Conservation (phyloP, 2,797 vertebrate species). For the Ptychadena robeensis region DNA sequence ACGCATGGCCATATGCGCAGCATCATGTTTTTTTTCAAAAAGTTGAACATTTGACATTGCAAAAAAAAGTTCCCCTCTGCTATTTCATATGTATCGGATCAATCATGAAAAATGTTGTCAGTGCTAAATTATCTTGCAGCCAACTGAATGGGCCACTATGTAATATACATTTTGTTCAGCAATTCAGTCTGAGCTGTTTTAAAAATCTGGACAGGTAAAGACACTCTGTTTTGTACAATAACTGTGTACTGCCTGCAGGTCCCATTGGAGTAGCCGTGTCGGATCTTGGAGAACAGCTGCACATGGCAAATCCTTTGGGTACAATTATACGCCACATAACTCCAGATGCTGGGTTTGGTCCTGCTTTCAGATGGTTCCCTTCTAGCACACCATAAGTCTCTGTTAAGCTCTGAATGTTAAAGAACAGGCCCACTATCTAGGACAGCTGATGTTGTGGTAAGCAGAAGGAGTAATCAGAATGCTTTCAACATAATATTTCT, state of each 20-base stretch:
- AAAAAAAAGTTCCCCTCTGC: no score
- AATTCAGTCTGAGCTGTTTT: background rate
- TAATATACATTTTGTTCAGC: background rate
- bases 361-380: conserved; percentile 23
- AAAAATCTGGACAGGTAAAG: conserved; percentile 2
- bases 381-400: background rate
- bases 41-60: no score
- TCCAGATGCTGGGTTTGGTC: conserved; percentile 25
- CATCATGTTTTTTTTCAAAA: no score
- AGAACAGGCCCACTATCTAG: background rate
- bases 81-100: no score
- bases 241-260: conserved; percentile 7
- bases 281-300: conserved; percentile 16
- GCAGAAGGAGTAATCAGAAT: background rate
- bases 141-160: background rate
- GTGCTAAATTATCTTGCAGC: background rate
- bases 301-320: conserved; percentile 26
- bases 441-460: background rate
- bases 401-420: conserved; percentile 5
- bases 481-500: background rate
- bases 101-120: background rate
- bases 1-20: no score
- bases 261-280: background rate
- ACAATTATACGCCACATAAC: conserved; percentile 41
- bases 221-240: background rate